phyloP scores from a whole-genome alignment of 2,888 invertebrate species.

The Pantelozetes paolii region DNA sequence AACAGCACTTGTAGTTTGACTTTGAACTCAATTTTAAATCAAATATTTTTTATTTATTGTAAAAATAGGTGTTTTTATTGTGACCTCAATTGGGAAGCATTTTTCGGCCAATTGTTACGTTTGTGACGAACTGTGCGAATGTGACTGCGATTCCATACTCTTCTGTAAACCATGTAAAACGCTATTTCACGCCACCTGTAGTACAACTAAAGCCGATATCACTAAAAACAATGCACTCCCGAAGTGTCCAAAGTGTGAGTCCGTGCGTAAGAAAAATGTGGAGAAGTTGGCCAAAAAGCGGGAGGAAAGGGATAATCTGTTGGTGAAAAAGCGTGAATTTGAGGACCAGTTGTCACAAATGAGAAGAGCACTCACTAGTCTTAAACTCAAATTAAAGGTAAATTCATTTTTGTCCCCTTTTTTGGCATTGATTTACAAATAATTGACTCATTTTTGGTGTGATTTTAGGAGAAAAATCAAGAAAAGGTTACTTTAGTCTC shows the following conservation, averaged over 20 bases:
- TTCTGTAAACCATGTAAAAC: slow-evolving; percentile 39
- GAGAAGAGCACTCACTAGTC: slow-evolving; percentile 14
- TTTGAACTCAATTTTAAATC: background rate
- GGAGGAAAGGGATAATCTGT: slow-evolving; percentile 7
- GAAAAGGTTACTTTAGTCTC: slow-evolving; percentile 15
- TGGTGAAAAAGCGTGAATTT: slow-evolving; percentile 4
- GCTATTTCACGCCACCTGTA: slow-evolving; percentile 42
- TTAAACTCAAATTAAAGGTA: slow-evolving; percentile 17
- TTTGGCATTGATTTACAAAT: background rate
- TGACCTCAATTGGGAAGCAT: background rate
- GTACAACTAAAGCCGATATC: background rate
- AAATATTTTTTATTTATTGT: background rate
- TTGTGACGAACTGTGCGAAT: slow-evolving; percentile 41
- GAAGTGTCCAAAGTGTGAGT: slow-evolving; percentile 17
- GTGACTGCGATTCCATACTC: slow-evolving; percentile 37
- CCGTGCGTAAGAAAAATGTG: background rate
- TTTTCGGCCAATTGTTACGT: slow-evolving; percentile 29
- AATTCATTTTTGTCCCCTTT: background rate
- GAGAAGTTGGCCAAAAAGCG: slow-evolving; percentile 21
- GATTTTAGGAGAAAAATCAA: slow-evolving; percentile 17
- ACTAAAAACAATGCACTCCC: background rate
- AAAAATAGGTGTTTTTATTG: slow-evolving; percentile 13
- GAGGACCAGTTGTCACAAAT: slow-evolving; percentile 26
- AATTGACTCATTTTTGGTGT: background rate
- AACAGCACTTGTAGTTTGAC: background rate